phyloP scores from a whole-genome alignment of 2,888 invertebrate genomes.

The Erebia epiphron region DNA sequence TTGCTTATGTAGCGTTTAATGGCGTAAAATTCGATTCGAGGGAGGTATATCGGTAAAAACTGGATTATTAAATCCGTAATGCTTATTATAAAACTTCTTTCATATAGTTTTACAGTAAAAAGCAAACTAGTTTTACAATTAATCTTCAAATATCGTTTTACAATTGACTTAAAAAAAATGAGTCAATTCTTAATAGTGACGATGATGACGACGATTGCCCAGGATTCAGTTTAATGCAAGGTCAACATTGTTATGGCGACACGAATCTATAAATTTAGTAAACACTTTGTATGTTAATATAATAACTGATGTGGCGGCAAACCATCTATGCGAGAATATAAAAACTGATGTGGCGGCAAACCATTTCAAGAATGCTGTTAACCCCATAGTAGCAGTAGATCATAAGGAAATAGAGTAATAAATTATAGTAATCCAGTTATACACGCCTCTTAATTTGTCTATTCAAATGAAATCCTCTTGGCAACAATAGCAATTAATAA shows the following conservation, averaged over 20 bases:
- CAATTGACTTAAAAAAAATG: too few relatives aligned
- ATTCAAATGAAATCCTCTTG: not conserved
- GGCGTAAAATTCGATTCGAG: too few relatives aligned
- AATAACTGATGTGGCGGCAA: conserved; percentile 47
- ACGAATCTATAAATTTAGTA: conserved; percentile 55
- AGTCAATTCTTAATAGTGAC: not conserved
- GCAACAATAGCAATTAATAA: not conserved
- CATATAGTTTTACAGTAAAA: too few relatives aligned
- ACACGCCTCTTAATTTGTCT: not conserved
- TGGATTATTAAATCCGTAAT: too few relatives aligned
- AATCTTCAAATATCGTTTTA: too few relatives aligned
- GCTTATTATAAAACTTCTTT: too few relatives aligned
- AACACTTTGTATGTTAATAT: conserved; percentile 47
- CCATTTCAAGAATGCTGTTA: conserved; percentile 12
- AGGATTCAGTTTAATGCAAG: conserved; percentile 48
- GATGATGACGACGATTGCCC: conserved; percentile 27
- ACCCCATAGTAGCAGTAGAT: conserved; percentile 22
- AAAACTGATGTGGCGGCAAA: conserved; percentile 47
- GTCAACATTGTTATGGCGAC: conserved; percentile 53
- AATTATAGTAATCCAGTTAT: conserved; percentile 7
- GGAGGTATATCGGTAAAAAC: too few relatives aligned
- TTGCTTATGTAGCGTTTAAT: too few relatives aligned
- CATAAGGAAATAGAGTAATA: conserved; percentile 36
- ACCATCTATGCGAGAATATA: conserved; percentile 27
- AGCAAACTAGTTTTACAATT: too few relatives aligned